phyloP scores from a whole-genome alignment of 2,113 vertebrate species.

The Okapia johnstoni region DNA sequence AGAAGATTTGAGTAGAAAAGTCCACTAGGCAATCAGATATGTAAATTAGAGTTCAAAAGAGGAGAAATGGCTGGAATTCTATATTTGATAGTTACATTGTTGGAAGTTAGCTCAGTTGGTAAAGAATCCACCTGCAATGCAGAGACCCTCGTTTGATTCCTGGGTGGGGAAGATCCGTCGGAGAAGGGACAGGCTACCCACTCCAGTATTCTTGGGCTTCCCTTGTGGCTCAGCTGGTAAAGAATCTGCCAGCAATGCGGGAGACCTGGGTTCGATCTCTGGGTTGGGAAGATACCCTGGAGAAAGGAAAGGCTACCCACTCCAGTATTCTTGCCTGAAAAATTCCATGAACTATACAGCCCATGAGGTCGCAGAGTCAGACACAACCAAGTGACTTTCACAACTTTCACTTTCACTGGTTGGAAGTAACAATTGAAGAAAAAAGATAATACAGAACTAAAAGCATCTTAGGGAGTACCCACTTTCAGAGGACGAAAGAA shows the following conservation, averaged over 20 bases:
- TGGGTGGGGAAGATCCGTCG: background rate
- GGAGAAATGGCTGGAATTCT: slow-evolving; percentile 27
- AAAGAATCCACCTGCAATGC: background rate
- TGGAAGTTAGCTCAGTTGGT: background rate
- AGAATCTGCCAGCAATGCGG: rapidly evolving
- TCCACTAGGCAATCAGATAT: background rate
- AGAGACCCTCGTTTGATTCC: background rate
- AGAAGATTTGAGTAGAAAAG: background rate
- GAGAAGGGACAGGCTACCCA: background rate
- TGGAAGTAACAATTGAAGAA: background rate
- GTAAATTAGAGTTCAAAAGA: background rate
- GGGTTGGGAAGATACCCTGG: background rate
- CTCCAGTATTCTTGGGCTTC: background rate
- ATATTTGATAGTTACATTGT: background rate
- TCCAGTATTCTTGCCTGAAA: background rate
- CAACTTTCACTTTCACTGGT: background rate
- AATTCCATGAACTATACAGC: background rate
- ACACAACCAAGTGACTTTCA: background rate
- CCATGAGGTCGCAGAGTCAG: background rate
- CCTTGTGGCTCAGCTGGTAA: background rate
- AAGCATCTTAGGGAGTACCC: background rate
- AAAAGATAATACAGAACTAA: background rate
- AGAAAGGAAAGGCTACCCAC: background rate
- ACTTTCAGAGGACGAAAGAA: background rate
- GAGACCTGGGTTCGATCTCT: background rate